Evolutionary conservation across 1,140 invertebrate genomes (phyloP), one percentile per base, ranked within the genome.

Genomic region (Drosophila virilis): DNA sequence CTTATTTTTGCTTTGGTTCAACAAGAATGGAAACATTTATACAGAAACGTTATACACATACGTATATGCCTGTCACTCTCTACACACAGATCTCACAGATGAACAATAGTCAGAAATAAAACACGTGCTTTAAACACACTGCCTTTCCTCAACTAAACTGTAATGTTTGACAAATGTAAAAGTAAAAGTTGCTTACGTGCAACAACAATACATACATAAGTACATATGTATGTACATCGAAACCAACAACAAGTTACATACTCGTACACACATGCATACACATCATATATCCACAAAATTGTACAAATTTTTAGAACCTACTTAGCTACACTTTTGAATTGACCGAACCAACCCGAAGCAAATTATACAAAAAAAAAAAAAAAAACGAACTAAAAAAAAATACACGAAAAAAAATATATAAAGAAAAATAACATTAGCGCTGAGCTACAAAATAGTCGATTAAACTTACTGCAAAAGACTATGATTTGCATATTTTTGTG

Each of bases 81-180:
- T 46, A 50, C 40, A 42, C 28, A 12, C 28, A 12, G 42, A 35
- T 15, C 37, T 40, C 62, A 58, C 40, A 43, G 33, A 13, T 58
- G 40, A 55, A 40, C 50, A 52, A 66, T 15, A 52, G 12, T 33
- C 50, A 55, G 51, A 51, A 28, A 4, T 28, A 28, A 28, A 22
- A 54, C 38, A 70, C 57, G 52, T 68, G 78, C 79, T 82, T 74
- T 74, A 33, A 70, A 83, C 73, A 76, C 72, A 76, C 77, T 73
- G 80, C 80, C 72, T 68, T 46, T 65, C 48, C 69, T 65, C 42
- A 57, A 60, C 43, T 8, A 33, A 68, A 65, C 59, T 66, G 48
- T 78, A 48, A 33, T 57, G 45, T 51, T 79, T 40, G 38, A 42
- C 35, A 61, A 5, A 28, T 2, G 17, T 17, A 79, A 70, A 59